phyloP scores from a whole-genome alignment of 2,888 invertebrate species.

The Pandemis heparana region DNA sequence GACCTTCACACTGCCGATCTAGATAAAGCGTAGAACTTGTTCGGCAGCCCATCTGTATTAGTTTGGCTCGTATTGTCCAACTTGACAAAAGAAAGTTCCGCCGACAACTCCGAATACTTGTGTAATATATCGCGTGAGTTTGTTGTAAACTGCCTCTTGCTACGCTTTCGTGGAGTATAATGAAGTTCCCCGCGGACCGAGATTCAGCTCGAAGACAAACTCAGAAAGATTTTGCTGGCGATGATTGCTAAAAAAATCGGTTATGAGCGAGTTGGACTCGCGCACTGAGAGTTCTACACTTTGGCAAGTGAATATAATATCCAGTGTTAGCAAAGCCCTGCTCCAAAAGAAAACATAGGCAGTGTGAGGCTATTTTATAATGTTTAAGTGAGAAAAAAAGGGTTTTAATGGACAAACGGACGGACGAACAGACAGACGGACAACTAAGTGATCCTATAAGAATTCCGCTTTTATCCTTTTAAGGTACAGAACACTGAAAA shows the following conservation, averaged over 20 bases:
- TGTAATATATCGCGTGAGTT: not conserved
- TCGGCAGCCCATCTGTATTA: not conserved
- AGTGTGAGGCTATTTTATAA: no score
- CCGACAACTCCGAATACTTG: not conserved
- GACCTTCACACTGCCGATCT: not conserved
- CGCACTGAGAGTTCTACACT: no score
- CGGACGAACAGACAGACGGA: no score
- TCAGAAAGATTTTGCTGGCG: not conserved
- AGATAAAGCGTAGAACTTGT: not conserved
- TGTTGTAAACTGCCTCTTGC: not conserved
- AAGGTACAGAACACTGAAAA: no score
- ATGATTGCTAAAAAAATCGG: not conserved
- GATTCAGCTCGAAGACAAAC: not conserved
- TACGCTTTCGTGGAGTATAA: not conserved
- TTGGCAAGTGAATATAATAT: no score
- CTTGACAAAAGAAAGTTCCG: constrained; percentile 11
- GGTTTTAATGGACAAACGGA: no score
- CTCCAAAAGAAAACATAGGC: no score
- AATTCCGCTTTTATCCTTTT: no score
- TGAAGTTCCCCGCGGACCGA: not conserved
- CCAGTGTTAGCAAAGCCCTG: no score
- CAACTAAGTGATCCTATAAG: no score
- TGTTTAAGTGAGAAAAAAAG: no score
- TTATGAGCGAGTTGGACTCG: no score
- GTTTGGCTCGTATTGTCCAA: constrained; percentile 4